Evolutionary conservation across 2,113 vertebrate genomes (phyloP), one percentile per base, ranked within the genome.

Genomic region (Otis tarda): DNA sequence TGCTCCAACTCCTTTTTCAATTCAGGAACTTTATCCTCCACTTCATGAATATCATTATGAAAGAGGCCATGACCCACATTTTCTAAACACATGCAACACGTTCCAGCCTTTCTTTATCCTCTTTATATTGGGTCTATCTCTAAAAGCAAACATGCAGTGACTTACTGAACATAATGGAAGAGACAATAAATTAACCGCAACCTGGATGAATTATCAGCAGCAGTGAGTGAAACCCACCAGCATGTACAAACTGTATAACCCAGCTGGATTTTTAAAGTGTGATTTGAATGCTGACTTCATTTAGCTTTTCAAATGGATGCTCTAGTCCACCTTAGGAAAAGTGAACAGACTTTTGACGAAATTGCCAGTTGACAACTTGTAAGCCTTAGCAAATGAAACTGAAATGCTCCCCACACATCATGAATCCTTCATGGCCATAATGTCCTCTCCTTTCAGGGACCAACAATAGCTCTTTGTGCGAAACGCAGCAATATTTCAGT

Each of bases 381-480:
- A 21, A 91, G 28, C 82, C 75, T 83, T 53, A 92, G 37, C 60
- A 95, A 94, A 78, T 47, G 21, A 75, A 87, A 50, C 18, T 4
- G 1, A 74, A 94, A 86, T 0, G 13, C 33, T 60, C 67, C 69
- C 39, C 64, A 82, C 18, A 52, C 25, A 0, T 39, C 30, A 14
- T 47, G 80, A 86, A 89, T 83, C 86, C 76, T 67, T 67, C 1
- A 4, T 68, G 93, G 64, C 52, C 71, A 83, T 45, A 69, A 95
- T 92, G 76, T 21, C 33, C 18, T 57, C 63, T 86, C 61, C 73
- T 87, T 68, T 30, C 4, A 6, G 39, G 61, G 9, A 94, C 41
- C 47, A 94, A 71, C 52, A 94, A 87, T 39, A 92, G 91, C 39
- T 87, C 73, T 89, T 94, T 87, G 43, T 81, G 73, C 56, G 35